Conservation (phyloP, 1,140 invertebrate genomes). For the Aleiodes sp. region DNA sequence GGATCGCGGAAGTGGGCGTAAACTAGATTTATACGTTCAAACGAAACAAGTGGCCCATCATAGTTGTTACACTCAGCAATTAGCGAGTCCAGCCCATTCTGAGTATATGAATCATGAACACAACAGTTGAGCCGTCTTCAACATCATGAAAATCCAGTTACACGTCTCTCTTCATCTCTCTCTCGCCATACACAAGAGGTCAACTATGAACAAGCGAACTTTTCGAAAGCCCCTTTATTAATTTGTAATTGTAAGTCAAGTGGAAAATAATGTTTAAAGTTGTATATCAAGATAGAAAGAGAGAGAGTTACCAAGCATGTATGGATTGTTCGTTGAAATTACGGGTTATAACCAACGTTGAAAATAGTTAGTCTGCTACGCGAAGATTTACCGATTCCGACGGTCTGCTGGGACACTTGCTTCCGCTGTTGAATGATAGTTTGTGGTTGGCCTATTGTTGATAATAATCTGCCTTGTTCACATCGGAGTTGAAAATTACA, state of each 20-base stretch:
- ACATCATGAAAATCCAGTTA: conserved; percentile 1
- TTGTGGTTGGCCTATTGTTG: not conserved
- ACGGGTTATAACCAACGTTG: conserved; percentile 40
- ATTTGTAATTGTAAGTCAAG: conserved; percentile 49
- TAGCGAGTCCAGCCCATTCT: conserved; percentile 39
- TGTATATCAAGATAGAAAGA: too few species aligned
- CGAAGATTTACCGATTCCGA: not conserved
- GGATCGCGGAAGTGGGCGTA: not conserved
- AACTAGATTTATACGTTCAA: not conserved
- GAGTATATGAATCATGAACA: conserved; percentile 49
- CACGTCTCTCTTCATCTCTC: not conserved
- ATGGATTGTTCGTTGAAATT: conserved; percentile 47
- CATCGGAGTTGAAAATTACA: not conserved
- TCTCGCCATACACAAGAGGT: conserved; percentile 36
- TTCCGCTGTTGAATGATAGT: not conserved
- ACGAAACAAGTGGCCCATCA: not conserved
- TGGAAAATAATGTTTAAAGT: conserved; percentile 19
- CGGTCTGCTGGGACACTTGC: not conserved
- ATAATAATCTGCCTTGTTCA: not conserved
- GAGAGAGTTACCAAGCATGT: not conserved
- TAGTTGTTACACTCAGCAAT: conserved; percentile 35
- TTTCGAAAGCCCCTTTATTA: conserved; percentile 48
- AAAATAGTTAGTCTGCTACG: not conserved
- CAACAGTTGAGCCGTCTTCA: too few species aligned
- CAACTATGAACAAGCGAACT: conserved; percentile 28